phyloP scores from a whole-genome alignment of 2,113 vertebrate genomes.

The Spheniscus mendiculus region DNA sequence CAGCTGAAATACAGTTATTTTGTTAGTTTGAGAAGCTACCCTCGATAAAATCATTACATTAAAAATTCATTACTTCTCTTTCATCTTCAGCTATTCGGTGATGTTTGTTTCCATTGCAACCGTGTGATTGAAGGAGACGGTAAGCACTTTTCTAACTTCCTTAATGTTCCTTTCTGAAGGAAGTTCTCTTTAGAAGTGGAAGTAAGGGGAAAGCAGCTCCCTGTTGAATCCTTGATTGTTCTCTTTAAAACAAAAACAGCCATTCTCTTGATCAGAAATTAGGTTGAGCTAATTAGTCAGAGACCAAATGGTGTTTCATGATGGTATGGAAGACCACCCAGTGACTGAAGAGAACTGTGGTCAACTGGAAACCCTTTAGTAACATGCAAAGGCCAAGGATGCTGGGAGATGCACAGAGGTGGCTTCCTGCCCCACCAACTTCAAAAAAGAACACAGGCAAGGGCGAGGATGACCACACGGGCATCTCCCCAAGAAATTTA shows the following conservation, averaged over 20 bases:
- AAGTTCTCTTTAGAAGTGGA: neutral
- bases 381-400: neutral
- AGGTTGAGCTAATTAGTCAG: neutral
- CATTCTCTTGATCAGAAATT: neutral
- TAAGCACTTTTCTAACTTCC: conserved; percentile 68
- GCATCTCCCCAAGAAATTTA: neutral
- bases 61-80: neutral
- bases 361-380: neutral
- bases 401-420: neutral
- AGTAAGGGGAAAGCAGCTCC: neutral
- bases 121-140: conserved; percentile 98
- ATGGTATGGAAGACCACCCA: neutral
- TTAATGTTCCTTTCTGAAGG: neutral
- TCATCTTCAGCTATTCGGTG: conserved; percentile 89
- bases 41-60: neutral
- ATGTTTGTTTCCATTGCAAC: conserved; percentile 98
- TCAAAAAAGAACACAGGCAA: neutral
- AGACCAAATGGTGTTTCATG: neutral
- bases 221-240: neutral
- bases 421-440: neutral
- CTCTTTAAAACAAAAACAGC: neutral
- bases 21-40: neutral
- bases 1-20: neutral
- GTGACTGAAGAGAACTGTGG: neutral
- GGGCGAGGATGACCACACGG: neutral